phyloP scores from a whole-genome alignment of 2,888 invertebrate genomes.

The Vesta saturnalis region DNA sequence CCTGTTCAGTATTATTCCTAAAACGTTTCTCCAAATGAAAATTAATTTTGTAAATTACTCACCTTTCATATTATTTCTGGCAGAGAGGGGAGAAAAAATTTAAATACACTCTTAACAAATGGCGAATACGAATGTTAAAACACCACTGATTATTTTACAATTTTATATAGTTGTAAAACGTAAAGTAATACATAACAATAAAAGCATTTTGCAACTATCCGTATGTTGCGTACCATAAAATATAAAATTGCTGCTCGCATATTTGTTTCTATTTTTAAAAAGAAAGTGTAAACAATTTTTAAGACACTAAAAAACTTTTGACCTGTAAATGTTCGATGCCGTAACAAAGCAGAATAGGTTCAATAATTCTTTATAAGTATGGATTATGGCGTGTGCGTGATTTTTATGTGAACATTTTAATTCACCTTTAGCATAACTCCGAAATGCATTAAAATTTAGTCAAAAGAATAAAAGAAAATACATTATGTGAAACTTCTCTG shows the following conservation, averaged over 20 bases:
- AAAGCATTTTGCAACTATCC: not conserved
- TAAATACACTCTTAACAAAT: not conserved
- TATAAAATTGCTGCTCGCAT: not conserved
- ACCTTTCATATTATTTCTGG: too few species aligned
- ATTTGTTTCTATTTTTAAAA: not conserved
- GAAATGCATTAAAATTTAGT: too few species aligned
- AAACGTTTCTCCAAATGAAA: not conserved
- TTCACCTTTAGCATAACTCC: too few species aligned
- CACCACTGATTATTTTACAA: not conserved
- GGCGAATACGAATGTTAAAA: not conserved
- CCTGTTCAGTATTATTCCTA: conserved; percentile 28
- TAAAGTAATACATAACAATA: conserved; percentile 5
- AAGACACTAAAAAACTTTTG: not conserved
- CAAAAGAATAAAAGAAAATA: too few species aligned
- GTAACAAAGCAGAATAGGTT: too few species aligned
- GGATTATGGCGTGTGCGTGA: too few species aligned
- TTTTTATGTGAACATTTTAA: too few species aligned
- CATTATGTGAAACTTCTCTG: too few species aligned
- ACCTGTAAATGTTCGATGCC: too few species aligned
- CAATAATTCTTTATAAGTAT: too few species aligned
- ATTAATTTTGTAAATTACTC: not conserved
- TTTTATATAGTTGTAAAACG: conserved; percentile 10
- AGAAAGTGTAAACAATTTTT: not conserved
- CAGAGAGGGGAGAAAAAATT: too few species aligned
- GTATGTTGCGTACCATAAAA: not conserved